Evolutionary conservation across 2,113 vertebrate species (phyloP), one percentile per base, ranked within the genome.

Genomic region (Saimiri boliviensis): DNA sequence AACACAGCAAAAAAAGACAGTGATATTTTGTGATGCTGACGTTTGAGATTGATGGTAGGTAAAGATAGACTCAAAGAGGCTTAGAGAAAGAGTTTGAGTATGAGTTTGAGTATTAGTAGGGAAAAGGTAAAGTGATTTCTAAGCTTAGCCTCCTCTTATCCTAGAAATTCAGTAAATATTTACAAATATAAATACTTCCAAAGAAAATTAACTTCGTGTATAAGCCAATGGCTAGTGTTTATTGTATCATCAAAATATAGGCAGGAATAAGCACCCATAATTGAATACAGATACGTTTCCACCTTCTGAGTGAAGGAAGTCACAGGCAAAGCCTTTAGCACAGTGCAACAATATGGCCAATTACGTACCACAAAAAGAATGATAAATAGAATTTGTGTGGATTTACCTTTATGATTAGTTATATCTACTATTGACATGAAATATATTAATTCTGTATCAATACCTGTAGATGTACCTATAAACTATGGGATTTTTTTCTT

Each of bases 101-200:
- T 47, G 35, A 35, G 47, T 68, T 30, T 54, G n/a, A 66, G 3
- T 16, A 74, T 9, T 30, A 8, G 14, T 56, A 79, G n/a, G 76
- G 4, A 54, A 89, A n/a, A 92, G 0, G 25, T 83, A 12, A 91
- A 90, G 40, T 85, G 23, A 85, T 54, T 84, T 93, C 63, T 52
- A 52, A 60, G 23, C 30, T 54, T 63, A n/a, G 8, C 7, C 7
- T 66, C 32, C 54, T 86, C 13, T 89, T 85, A 20, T 37, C 27
- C 2, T 63, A 74, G 13, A 86, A 73, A 68, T 27, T 70, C 0
- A 73, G 14, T 0, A 94, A 45, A 76, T 77, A 35, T 56, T 84
- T 42, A 54, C 13, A 79, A 74, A 70, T n/a, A 74, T 4, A 84
- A 81, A 40, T 70, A 79, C 56, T 63, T 80, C 5, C 12, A 52